phyloP scores from a whole-genome alignment of 2,888 invertebrate genomes.

The Plebejus anna region DNA sequence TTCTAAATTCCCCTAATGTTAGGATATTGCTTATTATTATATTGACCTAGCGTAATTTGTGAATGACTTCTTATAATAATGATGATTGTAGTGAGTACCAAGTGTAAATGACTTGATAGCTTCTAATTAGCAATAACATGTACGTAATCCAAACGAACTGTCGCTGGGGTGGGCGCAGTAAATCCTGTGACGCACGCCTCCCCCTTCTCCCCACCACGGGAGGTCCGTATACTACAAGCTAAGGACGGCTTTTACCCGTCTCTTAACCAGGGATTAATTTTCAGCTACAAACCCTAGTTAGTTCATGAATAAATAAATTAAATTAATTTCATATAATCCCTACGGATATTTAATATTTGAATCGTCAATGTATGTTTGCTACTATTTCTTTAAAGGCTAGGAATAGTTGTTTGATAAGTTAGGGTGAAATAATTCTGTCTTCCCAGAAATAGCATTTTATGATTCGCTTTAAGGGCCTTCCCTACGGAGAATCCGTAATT shows the following conservation, averaged over 20 bases:
- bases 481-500: too few species aligned
- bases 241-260: neutral
- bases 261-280: neutral
- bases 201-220: neutral
- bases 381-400: too few species aligned
- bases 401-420: too few species aligned
- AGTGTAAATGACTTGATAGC: constrained; percentile 3
- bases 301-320: neutral
- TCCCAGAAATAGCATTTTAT: too few species aligned
- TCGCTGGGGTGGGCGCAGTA: neutral
- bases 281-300: neutral
- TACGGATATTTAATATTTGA: too few species aligned
- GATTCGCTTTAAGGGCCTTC: too few species aligned
- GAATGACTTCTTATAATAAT: neutral
- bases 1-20: too few species aligned
- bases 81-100: neutral
- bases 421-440: too few species aligned
- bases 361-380: too few species aligned
- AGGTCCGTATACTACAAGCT: neutral
- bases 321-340: too few species aligned
- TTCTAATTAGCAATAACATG: constrained; percentile 5
- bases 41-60: too few species aligned
- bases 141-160: neutral
- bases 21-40: too few species aligned
- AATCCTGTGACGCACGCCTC: constrained; percentile 1